Evolutionary conservation across 1,140 invertebrate genomes (phyloP), one percentile per base, ranked within the genome.

Genomic region (Hypsibius dujardini): DNA sequence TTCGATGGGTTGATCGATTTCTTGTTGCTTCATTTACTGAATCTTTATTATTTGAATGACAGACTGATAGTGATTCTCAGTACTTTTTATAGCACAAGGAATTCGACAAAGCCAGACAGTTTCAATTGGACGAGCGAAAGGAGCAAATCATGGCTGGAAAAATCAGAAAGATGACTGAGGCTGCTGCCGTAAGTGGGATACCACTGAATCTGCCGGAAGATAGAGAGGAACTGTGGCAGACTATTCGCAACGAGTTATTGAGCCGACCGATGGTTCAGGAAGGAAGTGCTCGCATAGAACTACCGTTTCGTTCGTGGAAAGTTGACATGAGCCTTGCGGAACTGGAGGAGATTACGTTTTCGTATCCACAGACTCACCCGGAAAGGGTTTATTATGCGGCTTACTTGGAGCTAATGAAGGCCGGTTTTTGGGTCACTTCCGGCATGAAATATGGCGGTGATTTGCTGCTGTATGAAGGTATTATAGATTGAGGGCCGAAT

Each of bases 391-490:
- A 56, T n/a, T 56, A 56, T 56, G 50, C 50, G 50, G 50, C 50
- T 7, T 56, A 56, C 50, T 56, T n/a, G 7, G 50, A 7, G 7
- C n/a, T 56, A n/a, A 56, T 56, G 50, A n/a, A 56, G n/a, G 50
- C 50, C 7, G 50, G 50, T 56, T 56, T 56, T n/a, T 56, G 50
- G 50, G 7, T 56, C 7, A 56, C 50, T 56, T 12, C 7, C n/a
- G 50, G 50, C 50, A 12, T n/a, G 50, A 56, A 56, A n/a, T 56
- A 56, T n/a, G 50, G 50, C 50, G 50, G 50, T 12, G 50, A 56
- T n/a, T n/a, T 56, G 7, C n/a, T 56, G 50, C 62, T 67, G 12
- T 67, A 67, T 42, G 62, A 67, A 67, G 62, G 62, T 67, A 67
- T 56, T n/a, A 28, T 28, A 28, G 28, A 28, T 28, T 28, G 28